These are phyloP conservation scores for Drosophila birchii DNA, from an alignment of 2,888 invertebrate genomes.

Conservation along the genomic window DNA sequence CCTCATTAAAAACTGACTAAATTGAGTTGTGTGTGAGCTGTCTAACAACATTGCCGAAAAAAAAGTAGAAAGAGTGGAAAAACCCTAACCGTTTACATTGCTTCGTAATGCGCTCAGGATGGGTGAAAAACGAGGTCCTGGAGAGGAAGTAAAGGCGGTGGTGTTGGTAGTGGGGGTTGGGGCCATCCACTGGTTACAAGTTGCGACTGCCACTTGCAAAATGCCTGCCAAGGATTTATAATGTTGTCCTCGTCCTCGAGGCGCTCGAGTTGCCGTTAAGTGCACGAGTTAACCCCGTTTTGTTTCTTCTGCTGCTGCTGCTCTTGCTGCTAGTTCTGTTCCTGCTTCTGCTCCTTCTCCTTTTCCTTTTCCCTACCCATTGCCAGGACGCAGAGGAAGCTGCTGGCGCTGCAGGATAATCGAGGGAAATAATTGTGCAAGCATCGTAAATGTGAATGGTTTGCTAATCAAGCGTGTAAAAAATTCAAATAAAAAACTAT, in stretches of 20 bases:
- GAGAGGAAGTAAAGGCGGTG: not conserved
- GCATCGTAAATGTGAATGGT: slow-evolving; percentile 18
- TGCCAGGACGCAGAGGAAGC: slow-evolving; percentile 11
- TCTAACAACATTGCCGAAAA: slow-evolving; percentile 44
- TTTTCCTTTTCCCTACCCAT: not conserved
- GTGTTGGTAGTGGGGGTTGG: not conserved
- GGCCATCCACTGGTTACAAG: slow-evolving; percentile 45
- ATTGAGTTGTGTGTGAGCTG: slow-evolving; percentile 66
- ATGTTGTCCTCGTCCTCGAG: slow-evolving; percentile 74
- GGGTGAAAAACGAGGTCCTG: slow-evolving; percentile 12
- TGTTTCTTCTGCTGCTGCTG: slow-evolving; percentile 39
- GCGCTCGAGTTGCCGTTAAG: slow-evolving; percentile 68
- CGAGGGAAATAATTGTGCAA: slow-evolving; percentile 24
- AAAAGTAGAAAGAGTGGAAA: slow-evolving; percentile 36
- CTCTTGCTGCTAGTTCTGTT: not conserved
- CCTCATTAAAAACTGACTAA: slow-evolving; percentile 75
- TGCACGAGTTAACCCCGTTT: slow-evolving; percentile 79
- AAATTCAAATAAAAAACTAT: not conserved
- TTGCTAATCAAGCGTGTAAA: slow-evolving; percentile 29
- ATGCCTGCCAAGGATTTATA: slow-evolving; percentile 76
- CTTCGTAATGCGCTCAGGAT: slow-evolving; percentile 55
- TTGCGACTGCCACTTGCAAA: slow-evolving; percentile 74
- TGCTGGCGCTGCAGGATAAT: slow-evolving; percentile 35
- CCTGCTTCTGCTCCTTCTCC: not conserved
- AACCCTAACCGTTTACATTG: slow-evolving; percentile 46